Base-by-base conservation (phyloP, 2,888 invertebrate genomes). In the Sinodicranocentrus sp. region DNA sequence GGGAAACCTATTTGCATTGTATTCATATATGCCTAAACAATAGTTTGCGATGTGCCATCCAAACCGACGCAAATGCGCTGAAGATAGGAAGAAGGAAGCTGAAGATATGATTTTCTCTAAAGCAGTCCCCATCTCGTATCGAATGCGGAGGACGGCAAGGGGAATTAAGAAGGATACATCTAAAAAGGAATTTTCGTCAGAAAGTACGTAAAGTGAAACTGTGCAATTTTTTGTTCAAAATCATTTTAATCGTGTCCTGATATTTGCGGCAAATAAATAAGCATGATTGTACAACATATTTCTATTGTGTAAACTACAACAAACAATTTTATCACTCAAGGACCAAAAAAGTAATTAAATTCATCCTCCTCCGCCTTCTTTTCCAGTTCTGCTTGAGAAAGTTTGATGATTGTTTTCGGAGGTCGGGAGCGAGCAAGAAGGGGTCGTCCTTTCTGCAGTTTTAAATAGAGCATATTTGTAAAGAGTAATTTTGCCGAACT, bases 291-390 rank as follows among this genome's bases (percentile, higher is more conserved):
- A n/a, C 2, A 10, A 2, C 15, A 33, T 15, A 48, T 48, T 48
- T 48, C 48, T n/a, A 48, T 39, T 39, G 13, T 39, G 5, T 39
- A 13, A 39, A 13, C 13, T 5, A 39, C 39, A 33, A 33, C 33
- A 33, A 10, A 33, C 33, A 33, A 33, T 33, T n/a, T 6, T 6
- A 33, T 48, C n/a, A 13, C 8, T 84, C 26, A 84, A 48, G 84
- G 84, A 59, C 88, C 88, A 80, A 88, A 88, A 61, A 82, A 88
- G 65, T 88, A 88, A 54, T 88, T 88, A 73, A 82, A 88, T 67
- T 88, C 88, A 63, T 88, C 88, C 57, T 87, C 84, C 15, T 87
- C 87, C 8, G 88, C 88, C 68, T 88, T 88, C 67, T 85, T 85
- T 54, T 87, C 88, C 83, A 88, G 57, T 33, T 88, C 88, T 1